Percentiles rank a stretch among this genome's conserved stretches.
Evolutionary conservation across 2,797 vertebrate genomes (phyloP).

Genomic region (Sus cebifrons): DNA sequence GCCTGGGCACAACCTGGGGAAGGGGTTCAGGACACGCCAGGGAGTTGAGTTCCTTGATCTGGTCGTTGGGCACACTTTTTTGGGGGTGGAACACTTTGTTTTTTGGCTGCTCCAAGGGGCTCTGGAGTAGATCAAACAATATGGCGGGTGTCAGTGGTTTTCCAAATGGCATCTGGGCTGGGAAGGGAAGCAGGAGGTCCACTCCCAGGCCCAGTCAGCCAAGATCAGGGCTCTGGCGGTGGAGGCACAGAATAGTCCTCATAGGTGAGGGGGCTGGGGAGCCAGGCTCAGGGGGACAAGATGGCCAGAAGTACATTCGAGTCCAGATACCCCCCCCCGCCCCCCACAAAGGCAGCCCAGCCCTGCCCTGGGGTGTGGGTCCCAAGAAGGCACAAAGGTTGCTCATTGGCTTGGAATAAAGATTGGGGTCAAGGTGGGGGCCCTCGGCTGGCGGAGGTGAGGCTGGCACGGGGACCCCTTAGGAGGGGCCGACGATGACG

Average conservation of each 20-base stretch:
- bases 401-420: constrained; percentile 24
- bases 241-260: neutral
- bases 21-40: neutral
- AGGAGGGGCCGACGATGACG: constrained; percentile 91
- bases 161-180: neutral
- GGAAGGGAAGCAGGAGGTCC: fast-evolving
- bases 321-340: neutral
- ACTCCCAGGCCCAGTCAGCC: neutral
- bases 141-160: neutral
- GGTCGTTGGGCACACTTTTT: neutral
- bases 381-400: neutral
- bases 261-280: neutral
- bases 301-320: neutral
- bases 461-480: fast-evolving
- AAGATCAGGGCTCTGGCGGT: neutral
- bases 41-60: neutral
- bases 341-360: neutral
- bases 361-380: neutral
- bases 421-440: neutral
- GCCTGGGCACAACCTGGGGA: neutral
- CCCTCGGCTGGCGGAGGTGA: neutral
- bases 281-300: neutral
- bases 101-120: neutral
- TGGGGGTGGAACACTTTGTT: too few relatives aligned
- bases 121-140: neutral